These are phyloP conservation scores for Chloroceryle aenea DNA, from an alignment of 2,113 vertebrate species.

Conservation along the genomic window DNA sequence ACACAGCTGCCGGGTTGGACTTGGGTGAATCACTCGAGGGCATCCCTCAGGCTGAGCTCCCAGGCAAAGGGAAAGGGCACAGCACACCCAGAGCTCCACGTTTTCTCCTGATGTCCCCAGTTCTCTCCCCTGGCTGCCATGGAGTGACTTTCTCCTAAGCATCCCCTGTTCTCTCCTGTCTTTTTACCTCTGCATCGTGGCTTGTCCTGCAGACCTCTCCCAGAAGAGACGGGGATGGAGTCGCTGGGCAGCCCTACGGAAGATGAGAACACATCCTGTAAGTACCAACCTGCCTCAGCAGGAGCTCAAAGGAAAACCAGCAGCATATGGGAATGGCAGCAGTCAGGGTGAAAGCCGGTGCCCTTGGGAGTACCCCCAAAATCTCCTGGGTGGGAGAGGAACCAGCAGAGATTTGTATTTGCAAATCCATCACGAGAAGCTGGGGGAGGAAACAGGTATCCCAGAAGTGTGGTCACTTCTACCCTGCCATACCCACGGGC, in stretches of 20 bases:
- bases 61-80: neutral
- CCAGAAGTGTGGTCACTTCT: neutral
- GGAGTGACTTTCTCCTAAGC: neutral
- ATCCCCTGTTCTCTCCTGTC: neutral
- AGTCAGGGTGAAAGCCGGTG: neutral
- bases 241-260: slow-evolving; percentile 81
- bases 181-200: neutral
- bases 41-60: neutral
- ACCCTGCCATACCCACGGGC: neutral
- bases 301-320: neutral
- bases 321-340: fast-evolving
- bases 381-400: neutral
- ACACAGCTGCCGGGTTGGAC: neutral
- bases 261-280: slow-evolving; percentile 83
- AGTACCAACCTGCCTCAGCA: slow-evolving; percentile 52
- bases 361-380: neutral
- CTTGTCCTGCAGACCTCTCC: slow-evolving; percentile 81
- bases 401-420: neutral
- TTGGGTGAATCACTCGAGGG: neutral
- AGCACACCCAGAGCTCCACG: fast-evolving
- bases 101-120: neutral
- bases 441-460: neutral
- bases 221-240: slow-evolving; percentile 90
- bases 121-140: neutral
- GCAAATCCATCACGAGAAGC: neutral